phyloP scores from a whole-genome alignment of 2,888 invertebrate genomes.

The Caenorhabditis virilis region DNA sequence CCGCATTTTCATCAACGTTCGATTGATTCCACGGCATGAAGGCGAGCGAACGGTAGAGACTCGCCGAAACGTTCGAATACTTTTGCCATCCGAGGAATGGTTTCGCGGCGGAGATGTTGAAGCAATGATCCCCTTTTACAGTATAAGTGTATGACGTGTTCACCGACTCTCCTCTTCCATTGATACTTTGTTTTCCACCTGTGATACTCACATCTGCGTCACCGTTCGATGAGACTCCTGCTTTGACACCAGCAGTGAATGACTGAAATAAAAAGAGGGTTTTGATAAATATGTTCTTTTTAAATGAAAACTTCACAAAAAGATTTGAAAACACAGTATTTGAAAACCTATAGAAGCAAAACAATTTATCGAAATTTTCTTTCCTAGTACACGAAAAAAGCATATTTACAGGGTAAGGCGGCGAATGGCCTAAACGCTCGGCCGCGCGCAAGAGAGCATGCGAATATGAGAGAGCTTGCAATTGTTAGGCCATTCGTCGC shows the following conservation, averaged over 20 bases:
- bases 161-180: slow-evolving; percentile 61
- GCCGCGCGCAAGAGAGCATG: no score
- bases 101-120: slow-evolving; percentile 81
- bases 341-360: no score
- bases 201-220: slow-evolving; percentile 60
- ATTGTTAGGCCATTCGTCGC: no score
- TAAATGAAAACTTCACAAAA: no score
- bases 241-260: slow-evolving; percentile 59
- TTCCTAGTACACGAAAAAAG: no score
- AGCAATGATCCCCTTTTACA: slow-evolving; percentile 78
- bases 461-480: no score
- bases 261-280: slow-evolving; percentile 11
- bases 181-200: slow-evolving; percentile 51
- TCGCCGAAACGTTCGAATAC: slow-evolving; percentile 61
- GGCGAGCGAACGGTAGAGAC: slow-evolving; percentile 51
- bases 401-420: no score
- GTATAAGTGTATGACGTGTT: slow-evolving; percentile 60
- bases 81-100: slow-evolving; percentile 77
- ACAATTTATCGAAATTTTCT: no score
- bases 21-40: slow-evolving; percentile 63
- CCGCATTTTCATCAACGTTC: slow-evolving; percentile 61
- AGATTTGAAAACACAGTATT: no score
- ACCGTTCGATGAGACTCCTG: slow-evolving; percentile 63
- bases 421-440: no score
- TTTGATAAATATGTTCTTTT: not conserved